Evolutionary conservation across 2,888 invertebrate genomes (phyloP), one percentile per base, ranked within the genome.

Genomic region (Oscheius sp.): DNA sequence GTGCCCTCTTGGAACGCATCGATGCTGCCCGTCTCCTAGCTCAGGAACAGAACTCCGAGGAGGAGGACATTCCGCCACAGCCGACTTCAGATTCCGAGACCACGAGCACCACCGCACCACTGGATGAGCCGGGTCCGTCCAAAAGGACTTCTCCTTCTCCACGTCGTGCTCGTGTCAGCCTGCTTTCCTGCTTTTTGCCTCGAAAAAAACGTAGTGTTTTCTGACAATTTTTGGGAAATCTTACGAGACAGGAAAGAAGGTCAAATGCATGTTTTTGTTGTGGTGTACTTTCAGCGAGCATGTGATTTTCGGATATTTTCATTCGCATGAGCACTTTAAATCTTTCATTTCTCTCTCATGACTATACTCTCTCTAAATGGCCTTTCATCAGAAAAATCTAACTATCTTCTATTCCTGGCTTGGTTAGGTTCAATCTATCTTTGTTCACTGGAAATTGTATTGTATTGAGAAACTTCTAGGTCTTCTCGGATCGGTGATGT

Each of bases 401-500:
- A 50, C 21, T 29, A 57, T 11, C 58, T 60, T 59, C 42, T 42
- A 42, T 42, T 60, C 48, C 60, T 35, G 68, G 71, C 71, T 72
- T 72, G 60, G 59, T 59, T 59, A 35, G 60, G 62, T 60, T 58
- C 47, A 42, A 42, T n/a, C 37, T 7, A 29, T 66, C 47, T 13
- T 42, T 53, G 35, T 32, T 55, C 21, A 2, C 21, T 35, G 35
- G 32, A 2, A 4, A 11, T 3, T 9, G 37, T 35, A 11, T 37
- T 7, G 29, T 68, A 65, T 29, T 53, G 13, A 1, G 13, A 9
- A 53, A 29, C 9, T 75, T 86, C 74, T 76, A 88, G 88, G 87
- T 74, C 86, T 85, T 32, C 84, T 88, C 51, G 88, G 88, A 32
- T 86, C 88, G 35, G 83, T 88, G 55, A 85, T 85, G 70, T 85